A percentile compares a stretch with the other conserved stretches of the same genome.
These are phyloP conservation scores for Aphelinus atriplicis DNA, from an alignment of 1,140 invertebrate species.

Conservation along the genomic window DNA sequence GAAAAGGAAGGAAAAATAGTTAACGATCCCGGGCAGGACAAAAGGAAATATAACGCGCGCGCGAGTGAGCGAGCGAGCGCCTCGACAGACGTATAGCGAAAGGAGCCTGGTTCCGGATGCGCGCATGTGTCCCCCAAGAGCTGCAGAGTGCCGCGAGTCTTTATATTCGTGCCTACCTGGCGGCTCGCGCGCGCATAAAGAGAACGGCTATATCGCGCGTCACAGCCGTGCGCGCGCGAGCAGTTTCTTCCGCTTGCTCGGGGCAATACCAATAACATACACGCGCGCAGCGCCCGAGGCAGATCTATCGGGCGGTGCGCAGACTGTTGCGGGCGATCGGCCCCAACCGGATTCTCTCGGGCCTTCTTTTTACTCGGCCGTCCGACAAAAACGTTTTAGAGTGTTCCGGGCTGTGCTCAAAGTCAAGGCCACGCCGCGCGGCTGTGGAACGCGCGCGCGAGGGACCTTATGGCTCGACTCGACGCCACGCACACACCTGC, in stretches of 20 bases:
- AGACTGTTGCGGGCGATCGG: constrained; percentile 6
- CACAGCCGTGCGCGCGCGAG: neutral
- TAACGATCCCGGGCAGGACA: too few species aligned
- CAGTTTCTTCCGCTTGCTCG: constrained; percentile 3
- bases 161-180: neutral
- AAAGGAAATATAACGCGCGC: too few species aligned
- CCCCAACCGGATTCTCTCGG: constrained; percentile 15
- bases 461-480: neutral
- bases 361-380: constrained; percentile 1
- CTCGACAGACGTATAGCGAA: neutral
- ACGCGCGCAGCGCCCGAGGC: neutral
- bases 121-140: neutral
- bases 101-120: neutral
- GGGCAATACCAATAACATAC: neutral
- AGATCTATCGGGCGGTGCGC: neutral
- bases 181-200: too few species aligned
- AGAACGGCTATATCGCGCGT: too few species aligned
- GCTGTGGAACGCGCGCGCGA: too few species aligned
- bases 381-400: neutral
- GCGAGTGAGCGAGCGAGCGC: too few species aligned
- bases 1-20: too few species aligned
- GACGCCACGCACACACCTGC: neutral
- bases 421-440: constrained; percentile 14
- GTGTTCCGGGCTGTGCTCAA: neutral
- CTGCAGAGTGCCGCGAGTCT: neutral